Evolutionary conservation across 2,888 invertebrate genomes (phyloP).

Genomic region (Platypus cylindrus): DNA sequence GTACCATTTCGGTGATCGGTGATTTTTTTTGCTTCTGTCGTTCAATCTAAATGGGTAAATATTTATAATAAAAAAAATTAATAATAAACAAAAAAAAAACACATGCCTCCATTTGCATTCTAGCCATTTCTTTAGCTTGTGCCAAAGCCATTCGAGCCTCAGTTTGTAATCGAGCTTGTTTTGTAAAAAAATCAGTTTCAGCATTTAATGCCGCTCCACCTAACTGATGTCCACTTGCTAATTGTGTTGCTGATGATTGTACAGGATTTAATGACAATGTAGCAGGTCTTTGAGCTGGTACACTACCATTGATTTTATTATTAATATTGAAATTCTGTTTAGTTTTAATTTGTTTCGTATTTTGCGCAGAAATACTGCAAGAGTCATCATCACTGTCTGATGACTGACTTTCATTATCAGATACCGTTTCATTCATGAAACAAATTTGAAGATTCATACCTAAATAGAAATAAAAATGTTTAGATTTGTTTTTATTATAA

Average conservation of each 20-base stretch:
- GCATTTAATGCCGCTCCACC: conserved; percentile 16
- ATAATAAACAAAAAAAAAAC: not conserved
- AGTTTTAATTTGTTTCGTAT: conserved; percentile 25
- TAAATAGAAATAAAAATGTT: conserved; percentile 29
- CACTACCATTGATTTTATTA: conserved; percentile 7
- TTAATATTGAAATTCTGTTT: conserved; percentile 14
- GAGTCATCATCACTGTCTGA: conserved; percentile 61
- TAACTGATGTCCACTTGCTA: conserved; percentile 3
- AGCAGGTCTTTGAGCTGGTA: conserved; percentile 13
- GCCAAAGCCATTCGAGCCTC: conserved; percentile 79
- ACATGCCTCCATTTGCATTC: conserved; percentile 76
- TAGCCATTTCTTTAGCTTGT: conserved; percentile 84
- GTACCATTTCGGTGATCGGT: conserved; percentile 78
- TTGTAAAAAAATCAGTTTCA: conserved; percentile 68
- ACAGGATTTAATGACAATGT: conserved; percentile 13
- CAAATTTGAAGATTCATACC: conserved; percentile 91
- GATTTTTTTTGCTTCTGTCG: conserved; percentile 59
- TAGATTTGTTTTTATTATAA: conserved; percentile 1
- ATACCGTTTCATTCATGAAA: conserved; percentile 88
- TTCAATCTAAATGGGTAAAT: conserved; percentile 41
- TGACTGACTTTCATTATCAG: conserved; percentile 67
- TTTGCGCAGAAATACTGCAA: conserved; percentile 32
- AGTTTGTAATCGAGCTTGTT: conserved; percentile 70
- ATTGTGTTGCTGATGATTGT: conserved; percentile 10
- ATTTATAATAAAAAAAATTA: not conserved